Conservation (phyloP, 1,140 invertebrate species). For the Ceratina calcarata region DNA sequence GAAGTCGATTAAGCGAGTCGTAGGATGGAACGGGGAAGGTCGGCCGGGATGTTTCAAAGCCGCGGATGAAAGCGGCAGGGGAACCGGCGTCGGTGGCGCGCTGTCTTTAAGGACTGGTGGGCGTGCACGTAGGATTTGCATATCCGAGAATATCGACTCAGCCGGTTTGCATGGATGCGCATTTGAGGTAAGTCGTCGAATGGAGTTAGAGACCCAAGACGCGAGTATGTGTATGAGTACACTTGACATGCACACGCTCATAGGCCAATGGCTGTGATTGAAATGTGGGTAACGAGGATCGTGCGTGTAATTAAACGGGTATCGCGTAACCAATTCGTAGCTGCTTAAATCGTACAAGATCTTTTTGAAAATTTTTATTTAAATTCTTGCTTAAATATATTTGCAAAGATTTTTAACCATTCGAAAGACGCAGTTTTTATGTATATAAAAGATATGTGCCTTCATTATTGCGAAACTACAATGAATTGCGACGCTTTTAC, state of each 20-base stretch:
- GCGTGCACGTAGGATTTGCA: constrained; percentile 34
- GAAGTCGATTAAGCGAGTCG: not conserved
- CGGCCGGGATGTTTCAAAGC: not conserved
- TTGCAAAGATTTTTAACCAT: no score
- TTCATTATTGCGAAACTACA: not conserved
- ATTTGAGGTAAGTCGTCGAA: constrained; percentile 35
- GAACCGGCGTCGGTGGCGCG: no score
- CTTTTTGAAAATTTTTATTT: no score
- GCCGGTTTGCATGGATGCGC: constrained; percentile 15
- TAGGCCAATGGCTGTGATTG: constrained; percentile 14
- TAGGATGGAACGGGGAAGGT: no score
- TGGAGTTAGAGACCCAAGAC: constrained; percentile 7
- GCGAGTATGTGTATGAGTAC: not conserved
- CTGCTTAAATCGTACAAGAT: no score
- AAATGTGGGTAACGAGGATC: constrained; percentile 28
- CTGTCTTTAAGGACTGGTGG: constrained; percentile 1
- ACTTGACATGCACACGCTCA: not conserved
- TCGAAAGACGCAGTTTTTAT: no score
- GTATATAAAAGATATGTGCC: not conserved
- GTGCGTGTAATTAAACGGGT: constrained; percentile 1
- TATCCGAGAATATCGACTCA: constrained; percentile 44
- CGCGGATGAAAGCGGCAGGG: no score
- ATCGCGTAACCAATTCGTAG: constrained; percentile 5
- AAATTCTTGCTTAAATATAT: no score
- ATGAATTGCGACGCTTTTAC: constrained; percentile 30